A percentile compares a stretch with the other conserved stretches of the same genome.
These are phyloP conservation scores for Poecile atricapillus DNA, from an alignment of 2,113 vertebrate species.

Conservation along the genomic window DNA sequence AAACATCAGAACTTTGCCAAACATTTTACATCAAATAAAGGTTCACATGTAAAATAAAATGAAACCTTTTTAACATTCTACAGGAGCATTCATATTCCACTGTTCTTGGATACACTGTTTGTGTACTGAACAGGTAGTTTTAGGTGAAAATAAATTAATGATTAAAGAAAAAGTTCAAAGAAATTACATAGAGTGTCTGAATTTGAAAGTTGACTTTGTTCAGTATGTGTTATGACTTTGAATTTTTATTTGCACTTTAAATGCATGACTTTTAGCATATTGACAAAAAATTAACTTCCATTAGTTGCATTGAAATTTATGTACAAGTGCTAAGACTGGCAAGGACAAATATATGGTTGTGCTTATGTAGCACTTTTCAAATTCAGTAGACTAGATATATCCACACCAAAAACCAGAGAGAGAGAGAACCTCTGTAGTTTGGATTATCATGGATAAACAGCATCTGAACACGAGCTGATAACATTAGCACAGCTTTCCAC, in stretches of 20 bases:
- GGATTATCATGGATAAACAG: background rate
- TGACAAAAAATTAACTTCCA: background rate
- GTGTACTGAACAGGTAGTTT: background rate
- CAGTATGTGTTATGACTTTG: background rate
- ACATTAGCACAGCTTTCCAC: background rate
- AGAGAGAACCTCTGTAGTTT: background rate
- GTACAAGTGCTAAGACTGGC: background rate
- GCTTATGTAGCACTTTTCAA: background rate
- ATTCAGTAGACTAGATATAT: background rate
- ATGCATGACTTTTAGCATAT: background rate
- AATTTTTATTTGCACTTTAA: background rate
- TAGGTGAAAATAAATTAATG: background rate
- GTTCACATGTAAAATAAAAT: background rate
- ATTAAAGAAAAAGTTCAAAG: background rate
- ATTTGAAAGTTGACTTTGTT: background rate
- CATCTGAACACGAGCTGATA: background rate
- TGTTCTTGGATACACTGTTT: background rate
- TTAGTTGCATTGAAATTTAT: background rate
- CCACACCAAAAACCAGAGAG: background rate
- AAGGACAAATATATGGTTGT: background rate
- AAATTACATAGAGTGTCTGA: background rate
- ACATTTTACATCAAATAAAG: background rate
- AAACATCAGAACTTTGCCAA: background rate
- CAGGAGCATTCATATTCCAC: background rate
- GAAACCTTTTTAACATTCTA: background rate